phyloP scores from a whole-genome alignment of 2,888 invertebrate genomes.

The Hoplodrina blanda region DNA sequence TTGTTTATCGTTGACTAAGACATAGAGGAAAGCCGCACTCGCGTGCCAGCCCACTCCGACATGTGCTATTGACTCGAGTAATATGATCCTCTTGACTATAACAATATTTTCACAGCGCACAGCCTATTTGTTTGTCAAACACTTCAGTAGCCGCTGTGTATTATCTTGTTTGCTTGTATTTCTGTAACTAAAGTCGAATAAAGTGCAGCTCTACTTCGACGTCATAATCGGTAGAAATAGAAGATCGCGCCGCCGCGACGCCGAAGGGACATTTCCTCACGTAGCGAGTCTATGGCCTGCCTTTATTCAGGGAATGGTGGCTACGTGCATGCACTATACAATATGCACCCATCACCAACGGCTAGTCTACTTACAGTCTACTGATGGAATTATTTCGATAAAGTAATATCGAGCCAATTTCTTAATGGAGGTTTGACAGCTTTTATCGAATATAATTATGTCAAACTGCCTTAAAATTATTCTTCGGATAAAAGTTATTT shows the following conservation, averaged over 20 bases:
- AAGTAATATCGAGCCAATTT: slow-evolving; percentile 23
- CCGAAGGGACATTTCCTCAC: slow-evolving; percentile 78
- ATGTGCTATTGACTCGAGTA: slow-evolving; percentile 37
- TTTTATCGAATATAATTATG: too few species aligned
- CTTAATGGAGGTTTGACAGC: too few species aligned
- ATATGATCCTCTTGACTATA: slow-evolving; percentile 52
- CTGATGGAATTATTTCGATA: slow-evolving; percentile 67
- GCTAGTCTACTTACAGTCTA: slow-evolving; percentile 62
- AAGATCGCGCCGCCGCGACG: slow-evolving; percentile 53
- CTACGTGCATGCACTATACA: slow-evolving; percentile 81
- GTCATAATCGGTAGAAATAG: slow-evolving; percentile 72
- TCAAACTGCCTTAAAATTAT: too few species aligned
- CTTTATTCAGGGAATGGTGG: slow-evolving; percentile 75
- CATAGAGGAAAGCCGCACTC: slow-evolving; percentile 35
- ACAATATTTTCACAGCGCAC: slow-evolving; percentile 45
- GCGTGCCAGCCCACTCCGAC: slow-evolving; percentile 29
- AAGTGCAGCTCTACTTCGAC: slow-evolving; percentile 50
- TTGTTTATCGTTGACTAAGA: slow-evolving; percentile 70
- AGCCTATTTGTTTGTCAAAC: slow-evolving; percentile 35
- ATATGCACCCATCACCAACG: slow-evolving; percentile 68
- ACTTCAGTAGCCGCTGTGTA: slow-evolving; percentile 38
- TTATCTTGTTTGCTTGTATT: slow-evolving; percentile 32
- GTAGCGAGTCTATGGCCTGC: slow-evolving; percentile 74
- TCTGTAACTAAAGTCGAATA: slow-evolving; percentile 44
- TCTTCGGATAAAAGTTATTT: too few species aligned